Base-by-base conservation (phyloP, 2,888 invertebrate species). In the Protophormia terraenovae region DNA sequence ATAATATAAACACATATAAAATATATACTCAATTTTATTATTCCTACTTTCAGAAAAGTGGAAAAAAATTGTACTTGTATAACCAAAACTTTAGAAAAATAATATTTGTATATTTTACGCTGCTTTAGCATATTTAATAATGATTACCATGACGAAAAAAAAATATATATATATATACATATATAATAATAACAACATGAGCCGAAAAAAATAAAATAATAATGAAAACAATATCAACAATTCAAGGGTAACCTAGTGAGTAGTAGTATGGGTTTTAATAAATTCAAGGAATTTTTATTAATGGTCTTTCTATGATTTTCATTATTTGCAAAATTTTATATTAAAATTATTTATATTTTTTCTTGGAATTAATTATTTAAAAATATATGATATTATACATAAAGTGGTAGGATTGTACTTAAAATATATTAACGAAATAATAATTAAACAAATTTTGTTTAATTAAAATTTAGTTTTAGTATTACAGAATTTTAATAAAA, bases 71-170 rank as follows among this genome's bases (percentile, higher is more conserved):
- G n/a, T n/a, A n/a, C 16, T 1, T 14, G 8, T 22, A 41, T 24
- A 41, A 41, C 24, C 60, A 6, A 60, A 60, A 35, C n/a, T 32
- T 19, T 32, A 41, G n/a, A 41, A 22, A 50, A 10, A 66, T 22
- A 60, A 62, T 58, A 29, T 67, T 66, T 77, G 50, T 60, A 71
- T 32, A 29, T 83, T 62, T 73, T 73, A 67, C 60, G 67, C 62
- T 69, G 41, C 53, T 55, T 53, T 69, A 19, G 50, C 45, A 79
- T 62, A 73, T 83, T 79, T 58, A 58, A 80, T 32, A 47, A 58
- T 58, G 24, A 80, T 66, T 35, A 45, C 58, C 66, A 79, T 75
- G 73, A 55, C 82, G 64, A 55, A 78, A 75, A 62, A 16, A 41
- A n/a, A 27, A 14, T 0, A n/a, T n/a, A n/a, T n/a, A n/a, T n/a